phyloP scores from a whole-genome alignment of 1,140 invertebrate species.

The Penaeus indicus region DNA sequence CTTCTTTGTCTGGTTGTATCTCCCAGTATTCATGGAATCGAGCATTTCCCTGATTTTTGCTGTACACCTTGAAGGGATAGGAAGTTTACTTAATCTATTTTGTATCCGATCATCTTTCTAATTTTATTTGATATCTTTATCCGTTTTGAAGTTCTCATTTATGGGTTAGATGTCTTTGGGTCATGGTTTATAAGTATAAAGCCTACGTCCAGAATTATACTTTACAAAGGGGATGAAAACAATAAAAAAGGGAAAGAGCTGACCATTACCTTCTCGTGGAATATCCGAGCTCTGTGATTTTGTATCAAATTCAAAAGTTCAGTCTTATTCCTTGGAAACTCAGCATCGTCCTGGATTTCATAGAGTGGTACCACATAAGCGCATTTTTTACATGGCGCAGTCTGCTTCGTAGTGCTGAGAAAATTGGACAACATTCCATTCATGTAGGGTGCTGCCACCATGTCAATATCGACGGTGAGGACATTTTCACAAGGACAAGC shows the following conservation, averaged over 20 bases:
- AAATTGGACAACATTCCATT: background rate
- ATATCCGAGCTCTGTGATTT: background rate
- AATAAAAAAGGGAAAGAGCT: too few relatives aligned
- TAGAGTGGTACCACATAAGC: conserved; percentile 1
- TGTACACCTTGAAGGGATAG: background rate
- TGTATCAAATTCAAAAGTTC: background rate
- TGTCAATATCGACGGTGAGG: conserved; percentile 46
- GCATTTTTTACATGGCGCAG: background rate
- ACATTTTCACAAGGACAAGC: conserved; percentile 21
- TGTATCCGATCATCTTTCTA: too few relatives aligned
- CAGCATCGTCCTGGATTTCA: background rate
- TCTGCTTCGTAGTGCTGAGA: background rate
- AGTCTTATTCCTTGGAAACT: background rate
- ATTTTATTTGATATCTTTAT: too few relatives aligned
- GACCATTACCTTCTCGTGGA: background rate
- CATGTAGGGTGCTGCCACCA: conserved; percentile 9
- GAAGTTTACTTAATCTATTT: too few relatives aligned
- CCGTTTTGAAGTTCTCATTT: too few relatives aligned
- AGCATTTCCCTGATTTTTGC: conserved; percentile 32
- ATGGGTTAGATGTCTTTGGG: too few relatives aligned
- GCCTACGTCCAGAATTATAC: too few relatives aligned
- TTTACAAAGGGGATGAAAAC: too few relatives aligned
- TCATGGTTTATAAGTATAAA: too few relatives aligned
- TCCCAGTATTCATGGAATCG: background rate
- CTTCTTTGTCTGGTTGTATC: background rate